Conservation (phyloP, 2,888 invertebrate species). For the Pelosia muscerda region DNA sequence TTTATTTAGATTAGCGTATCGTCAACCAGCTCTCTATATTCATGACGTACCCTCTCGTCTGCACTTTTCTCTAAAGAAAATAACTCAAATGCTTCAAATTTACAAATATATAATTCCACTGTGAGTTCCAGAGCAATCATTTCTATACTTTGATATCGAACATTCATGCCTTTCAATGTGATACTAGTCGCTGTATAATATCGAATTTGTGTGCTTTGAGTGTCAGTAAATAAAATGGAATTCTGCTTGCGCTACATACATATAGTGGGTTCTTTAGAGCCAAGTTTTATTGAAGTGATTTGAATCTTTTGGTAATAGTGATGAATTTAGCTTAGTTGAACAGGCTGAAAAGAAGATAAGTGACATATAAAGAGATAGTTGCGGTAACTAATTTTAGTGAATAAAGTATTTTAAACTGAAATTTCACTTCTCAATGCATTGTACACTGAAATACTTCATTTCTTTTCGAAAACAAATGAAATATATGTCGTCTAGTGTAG, state of each 20-base stretch:
- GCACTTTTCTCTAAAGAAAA: slow-evolving; percentile 55
- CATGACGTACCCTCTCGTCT: slow-evolving; percentile 59
- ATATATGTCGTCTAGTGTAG: no score
- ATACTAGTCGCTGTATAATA: slow-evolving; percentile 25
- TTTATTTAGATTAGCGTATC: slow-evolving; percentile 72
- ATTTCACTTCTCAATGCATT: no score
- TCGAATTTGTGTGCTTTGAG: slow-evolving; percentile 12
- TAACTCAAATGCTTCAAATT: slow-evolving; percentile 56
- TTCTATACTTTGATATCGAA: slow-evolving; percentile 44
- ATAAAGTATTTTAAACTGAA: no score
- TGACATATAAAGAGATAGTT: neutral
- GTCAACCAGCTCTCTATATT: slow-evolving; percentile 65
- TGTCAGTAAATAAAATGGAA: slow-evolving; percentile 23
- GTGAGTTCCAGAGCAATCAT: slow-evolving; percentile 47
- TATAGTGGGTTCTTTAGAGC: neutral
- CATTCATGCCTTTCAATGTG: slow-evolving; percentile 47
- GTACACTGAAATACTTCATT: no score
- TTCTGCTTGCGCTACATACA: slow-evolving; percentile 14
- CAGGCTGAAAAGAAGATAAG: neutral
- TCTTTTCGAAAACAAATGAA: no score
- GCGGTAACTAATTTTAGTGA: neutral
- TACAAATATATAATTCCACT: slow-evolving; percentile 58
- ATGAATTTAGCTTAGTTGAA: neutral
- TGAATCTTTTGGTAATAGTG: no score
- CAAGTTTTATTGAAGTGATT: neutral